Evolutionary conservation across 1,140 invertebrate species (phyloP), one percentile per base, ranked within the genome.

Genomic region (Zaprionus capensis): DNA sequence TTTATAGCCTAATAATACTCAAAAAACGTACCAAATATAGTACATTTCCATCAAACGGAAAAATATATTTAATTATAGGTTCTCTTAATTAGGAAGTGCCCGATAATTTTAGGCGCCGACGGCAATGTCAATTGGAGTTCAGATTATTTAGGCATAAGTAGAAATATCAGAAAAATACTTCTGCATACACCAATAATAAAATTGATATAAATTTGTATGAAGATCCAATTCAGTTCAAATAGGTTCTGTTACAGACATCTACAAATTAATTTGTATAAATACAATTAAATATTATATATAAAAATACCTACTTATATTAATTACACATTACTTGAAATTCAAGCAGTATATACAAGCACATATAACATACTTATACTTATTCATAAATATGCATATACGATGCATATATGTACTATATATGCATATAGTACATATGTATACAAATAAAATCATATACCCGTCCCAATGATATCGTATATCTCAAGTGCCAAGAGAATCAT

Each of bases 121-220:
- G 5, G 14, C 36, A 15, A 38, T 38, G 22, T 15, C 36, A 61
- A 61, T 41, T 61, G 58, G 14, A 61, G 36, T 61, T 61, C 34
- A 61, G 22, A 61, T 26, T 61, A 44, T 20, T n/a, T 22, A 44
- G 22, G n/a, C 6, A 2, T 17, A 26, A 34, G 31, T 34, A 11
- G 0, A 34, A 34, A 34, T 34, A 34, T 34, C 28, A 31, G 28
- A 2, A 31, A 31, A 31, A 34, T 5, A 26, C 24, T 6, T 6
- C 5, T 28, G 17, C 3, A 41, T 34, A 44, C 9, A 44, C 14
- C n/a, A 1, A 58, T 2, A 36, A 28, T 17, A 24, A 17, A 57
- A 4, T 57, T 17, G 3, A 6, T 28, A n/a, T 15, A 17, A 57
- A 7, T 57, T 17, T 11, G 15, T 28, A n/a, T 7, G 15, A 1